Conservation (phyloP, 2,113 vertebrate genomes). For the Rafetus swinhoei region DNA sequence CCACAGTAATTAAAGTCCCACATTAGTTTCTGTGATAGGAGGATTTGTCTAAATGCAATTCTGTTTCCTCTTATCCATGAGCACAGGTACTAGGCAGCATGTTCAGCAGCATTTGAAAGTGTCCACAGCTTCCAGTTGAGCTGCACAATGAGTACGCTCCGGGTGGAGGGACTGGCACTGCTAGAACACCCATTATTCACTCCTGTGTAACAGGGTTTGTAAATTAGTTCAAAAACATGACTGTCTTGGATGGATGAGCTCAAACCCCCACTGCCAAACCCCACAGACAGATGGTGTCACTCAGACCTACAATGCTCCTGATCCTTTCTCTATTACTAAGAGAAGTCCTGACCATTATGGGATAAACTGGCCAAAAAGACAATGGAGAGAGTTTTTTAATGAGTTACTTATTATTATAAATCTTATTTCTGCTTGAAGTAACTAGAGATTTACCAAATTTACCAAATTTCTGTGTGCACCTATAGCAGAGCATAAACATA, state of each 20-base stretch:
- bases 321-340: constrained; percentile 24
- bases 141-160: background rate
- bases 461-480: background rate
- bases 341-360: background rate
- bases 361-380: constrained; percentile 1
- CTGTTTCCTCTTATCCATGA: background rate
- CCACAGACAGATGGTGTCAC: background rate
- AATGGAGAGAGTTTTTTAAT: background rate
- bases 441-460: constrained; percentile 24
- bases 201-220: background rate
- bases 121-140: background rate
- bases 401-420: background rate
- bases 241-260: background rate
- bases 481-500: background rate
- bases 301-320: background rate
- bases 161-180: background rate
- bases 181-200: background rate
- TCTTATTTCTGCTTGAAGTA: constrained; percentile 20
- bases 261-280: background rate
- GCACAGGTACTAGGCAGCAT: background rate
- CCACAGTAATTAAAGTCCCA: constrained; percentile 18
- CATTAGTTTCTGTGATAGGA: background rate
- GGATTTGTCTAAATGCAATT: constrained; percentile 28
- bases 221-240: background rate
- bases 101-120: background rate